phyloP scores from a whole-genome alignment of 2,113 vertebrate genomes.

The Vicugna pacos region DNA sequence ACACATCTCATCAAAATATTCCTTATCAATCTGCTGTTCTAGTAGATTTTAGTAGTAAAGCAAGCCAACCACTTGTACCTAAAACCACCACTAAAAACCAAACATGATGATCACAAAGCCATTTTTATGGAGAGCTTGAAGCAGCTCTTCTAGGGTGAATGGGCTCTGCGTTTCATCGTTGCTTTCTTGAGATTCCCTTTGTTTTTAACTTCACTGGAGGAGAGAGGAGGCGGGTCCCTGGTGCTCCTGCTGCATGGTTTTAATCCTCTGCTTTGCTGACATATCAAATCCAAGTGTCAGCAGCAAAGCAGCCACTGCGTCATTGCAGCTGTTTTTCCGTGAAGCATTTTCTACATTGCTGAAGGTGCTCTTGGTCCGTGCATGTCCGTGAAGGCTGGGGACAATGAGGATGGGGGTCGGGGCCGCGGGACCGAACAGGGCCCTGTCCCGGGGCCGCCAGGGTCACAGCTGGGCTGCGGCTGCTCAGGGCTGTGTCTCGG shows the following conservation, averaged over 20 bases:
- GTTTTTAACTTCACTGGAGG: background rate
- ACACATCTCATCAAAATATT: background rate
- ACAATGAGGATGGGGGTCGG: accelerated
- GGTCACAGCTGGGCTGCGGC: background rate
- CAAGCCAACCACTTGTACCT: background rate
- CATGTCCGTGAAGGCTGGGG: background rate
- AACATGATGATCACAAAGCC: background rate
- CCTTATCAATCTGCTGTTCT: background rate
- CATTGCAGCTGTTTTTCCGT: background rate
- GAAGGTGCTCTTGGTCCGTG: background rate
- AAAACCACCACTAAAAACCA: background rate
- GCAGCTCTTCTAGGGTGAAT: background rate
- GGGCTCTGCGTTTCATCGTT: background rate
- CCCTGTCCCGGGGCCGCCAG: background rate
- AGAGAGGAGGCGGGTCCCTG: background rate
- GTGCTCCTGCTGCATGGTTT: background rate
- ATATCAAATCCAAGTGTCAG: background rate
- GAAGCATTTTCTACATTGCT: conserved; percentile 55
- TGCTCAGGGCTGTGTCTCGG: background rate
- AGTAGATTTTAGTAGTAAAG: background rate
- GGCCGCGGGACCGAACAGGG: accelerated
- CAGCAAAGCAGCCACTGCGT: background rate
- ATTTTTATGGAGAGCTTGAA: background rate
- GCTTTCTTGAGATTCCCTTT: background rate
- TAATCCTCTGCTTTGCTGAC: conserved; percentile 46